Evolutionary conservation across 2,888 invertebrate species (phyloP), one percentile per base, ranked within the genome.

Genomic region (Stratiomys singularior): DNA sequence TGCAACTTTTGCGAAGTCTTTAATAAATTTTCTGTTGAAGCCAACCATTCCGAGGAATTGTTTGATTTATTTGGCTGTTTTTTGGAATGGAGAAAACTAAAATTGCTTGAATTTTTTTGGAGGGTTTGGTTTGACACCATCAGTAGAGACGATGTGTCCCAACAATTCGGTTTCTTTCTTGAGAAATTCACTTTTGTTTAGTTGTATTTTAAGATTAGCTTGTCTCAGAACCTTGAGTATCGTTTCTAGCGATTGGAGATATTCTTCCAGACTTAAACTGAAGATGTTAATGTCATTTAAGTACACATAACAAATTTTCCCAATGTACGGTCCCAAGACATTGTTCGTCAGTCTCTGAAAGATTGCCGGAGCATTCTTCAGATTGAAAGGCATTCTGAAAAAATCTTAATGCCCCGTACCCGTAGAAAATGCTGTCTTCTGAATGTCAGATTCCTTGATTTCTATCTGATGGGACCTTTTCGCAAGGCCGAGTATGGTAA

Each of bases 211-310:
- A 1, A 60, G 13, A 15, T 60, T 60, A 21, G 25, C 60, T 15
- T 60, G 23, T 60, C 23, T 60, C 25, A 60, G 23, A 21, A 21
- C 23, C 58, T 82, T 46, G 27, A 83, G 82, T 9, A 83, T 81
- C 72, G 66, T 58, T 60, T 77, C 78, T 46, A 83, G 74, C 30
- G 79, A 80, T 76, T 76, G 64, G 13, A 81, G 77, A 64, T 83
- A 83, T 79, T 84, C 83, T 69, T 83, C 80, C 21, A 83, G 64
- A 0, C 80, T 81, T 11, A 80, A 82, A 3, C 78, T 80, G 64
- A 81, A 83, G 9, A 84, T 79, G n/a, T 85, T 80, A 1, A 83
- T 82, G 76, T 84, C 84, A 58, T 85, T 84, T 47, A 84, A 78
- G 78, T 83, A 84, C 0, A 84, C 82, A 1, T 84, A 80, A 66